A percentile compares a stretch with the other conserved stretches of the same genome.
phyloP scores from a whole-genome alignment of 1,140 invertebrate species.

The Frieseomelitta varia region DNA sequence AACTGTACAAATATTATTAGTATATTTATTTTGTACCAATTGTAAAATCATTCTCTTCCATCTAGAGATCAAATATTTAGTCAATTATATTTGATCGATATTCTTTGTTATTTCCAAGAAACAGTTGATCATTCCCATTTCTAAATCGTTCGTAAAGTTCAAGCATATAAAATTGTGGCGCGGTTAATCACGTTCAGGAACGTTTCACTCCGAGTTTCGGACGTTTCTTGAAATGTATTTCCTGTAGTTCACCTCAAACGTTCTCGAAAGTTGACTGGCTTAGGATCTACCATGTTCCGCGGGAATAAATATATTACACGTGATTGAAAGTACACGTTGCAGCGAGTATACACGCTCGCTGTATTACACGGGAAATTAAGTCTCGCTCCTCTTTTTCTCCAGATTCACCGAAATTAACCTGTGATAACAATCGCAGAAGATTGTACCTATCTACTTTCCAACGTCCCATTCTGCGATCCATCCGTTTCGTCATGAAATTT shows the following conservation, averaged over 20 bases:
- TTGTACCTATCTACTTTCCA: not conserved
- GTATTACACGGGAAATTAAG: not conserved
- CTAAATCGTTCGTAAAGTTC: not conserved
- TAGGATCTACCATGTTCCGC: too few relatives aligned
- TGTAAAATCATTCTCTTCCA: too few relatives aligned
- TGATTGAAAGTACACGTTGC: not conserved
- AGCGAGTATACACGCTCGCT: not conserved
- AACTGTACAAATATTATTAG: too few relatives aligned
- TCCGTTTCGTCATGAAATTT: not conserved
- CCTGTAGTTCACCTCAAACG: not conserved
- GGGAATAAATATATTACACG: not conserved
- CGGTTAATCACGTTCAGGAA: not conserved
- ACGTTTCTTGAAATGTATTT: not conserved
- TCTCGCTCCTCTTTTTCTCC: not conserved
- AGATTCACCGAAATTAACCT: not conserved
- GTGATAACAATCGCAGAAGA: not conserved
- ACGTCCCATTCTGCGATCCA: not conserved
- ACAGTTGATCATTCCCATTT: not conserved
- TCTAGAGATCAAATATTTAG: not conserved
- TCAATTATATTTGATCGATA: not conserved
- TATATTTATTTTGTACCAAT: too few relatives aligned
- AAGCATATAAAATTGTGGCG: not conserved
- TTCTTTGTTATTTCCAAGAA: not conserved
- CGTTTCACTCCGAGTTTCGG: not conserved
- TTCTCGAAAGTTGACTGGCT: not conserved